These are phyloP conservation scores for Elysia chlorotica DNA, from an alignment of 1,140 invertebrate species.

Conservation along the genomic window DNA sequence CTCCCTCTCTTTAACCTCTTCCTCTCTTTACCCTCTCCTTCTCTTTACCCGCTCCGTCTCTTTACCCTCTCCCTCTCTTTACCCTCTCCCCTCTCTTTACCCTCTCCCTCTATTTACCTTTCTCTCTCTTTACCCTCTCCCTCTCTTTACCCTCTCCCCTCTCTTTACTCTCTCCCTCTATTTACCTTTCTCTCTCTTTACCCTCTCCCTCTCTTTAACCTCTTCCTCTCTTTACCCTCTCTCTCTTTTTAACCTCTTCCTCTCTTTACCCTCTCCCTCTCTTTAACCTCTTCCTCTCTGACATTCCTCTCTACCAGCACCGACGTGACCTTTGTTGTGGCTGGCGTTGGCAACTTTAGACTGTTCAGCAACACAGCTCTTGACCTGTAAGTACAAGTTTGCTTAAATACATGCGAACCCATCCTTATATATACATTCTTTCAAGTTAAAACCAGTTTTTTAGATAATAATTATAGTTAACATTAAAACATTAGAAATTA, in stretches of 20 bases:
- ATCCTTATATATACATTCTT: constrained; percentile 2
- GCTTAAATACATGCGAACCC: neutral
- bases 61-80: neutral
- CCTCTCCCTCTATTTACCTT: neutral
- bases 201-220: neutral
- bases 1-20: neutral
- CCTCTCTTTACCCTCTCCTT: neutral
- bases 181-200: neutral
- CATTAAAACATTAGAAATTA: too few species aligned
- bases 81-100: neutral
- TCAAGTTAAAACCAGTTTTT: too few species aligned
- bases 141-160: neutral
- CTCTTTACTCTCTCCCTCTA: neutral
- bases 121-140: neutral
- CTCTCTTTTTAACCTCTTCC: too few species aligned
- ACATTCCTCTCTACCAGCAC: neutral
- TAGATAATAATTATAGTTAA: too few species aligned
- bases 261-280: too few species aligned
- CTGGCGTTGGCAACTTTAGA: neutral
- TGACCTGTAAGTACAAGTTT: neutral
- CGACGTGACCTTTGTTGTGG: neutral
- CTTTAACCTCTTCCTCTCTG: too few species aligned
- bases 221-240: too few species aligned
- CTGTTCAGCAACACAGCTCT: neutral
- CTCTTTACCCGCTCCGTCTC: neutral